These are phyloP conservation scores for Prosapia bicincta DNA, from an alignment of 2,888 invertebrate genomes.

Conservation along the genomic window DNA sequence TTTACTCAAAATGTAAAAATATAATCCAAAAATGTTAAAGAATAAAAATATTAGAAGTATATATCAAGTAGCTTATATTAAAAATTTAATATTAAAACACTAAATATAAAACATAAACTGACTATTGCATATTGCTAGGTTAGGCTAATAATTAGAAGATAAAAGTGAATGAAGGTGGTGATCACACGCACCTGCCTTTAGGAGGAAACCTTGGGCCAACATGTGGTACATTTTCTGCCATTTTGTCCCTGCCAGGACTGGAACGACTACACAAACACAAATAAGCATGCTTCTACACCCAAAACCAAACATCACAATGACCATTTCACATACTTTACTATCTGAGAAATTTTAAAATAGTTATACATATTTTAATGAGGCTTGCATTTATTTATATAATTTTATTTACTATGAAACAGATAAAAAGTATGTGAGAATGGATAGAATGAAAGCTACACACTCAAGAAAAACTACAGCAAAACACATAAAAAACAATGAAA, in stretches of 20 bases:
- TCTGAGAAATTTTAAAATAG: too few relatives aligned
- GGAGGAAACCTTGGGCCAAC: conserved; percentile 88
- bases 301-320: conserved; percentile 10
- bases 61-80: too few relatives aligned
- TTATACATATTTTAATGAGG: too few relatives aligned
- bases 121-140: too few relatives aligned
- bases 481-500: not conserved
- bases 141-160: not conserved
- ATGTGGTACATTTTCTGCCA: conserved; percentile 79
- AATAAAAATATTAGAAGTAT: too few relatives aligned
- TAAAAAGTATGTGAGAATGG: conserved; percentile 1
- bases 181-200: conserved; percentile 64
- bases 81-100: too few relatives aligned
- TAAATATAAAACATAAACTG: too few relatives aligned
- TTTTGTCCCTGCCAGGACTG: conserved; percentile 83
- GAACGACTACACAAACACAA: conserved; percentile 62
- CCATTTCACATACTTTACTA: not conserved
- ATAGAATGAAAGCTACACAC: not conserved
- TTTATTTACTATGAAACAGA: not conserved
- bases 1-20: too few relatives aligned
- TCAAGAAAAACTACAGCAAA: conserved; percentile 9
- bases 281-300: conserved; percentile 31
- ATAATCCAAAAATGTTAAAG: too few relatives aligned
- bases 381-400: too few relatives aligned
- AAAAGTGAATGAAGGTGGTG: not conserved